Conservation (phyloP, 2,797 vertebrate species). For the Enteromius trimaculatus region DNA sequence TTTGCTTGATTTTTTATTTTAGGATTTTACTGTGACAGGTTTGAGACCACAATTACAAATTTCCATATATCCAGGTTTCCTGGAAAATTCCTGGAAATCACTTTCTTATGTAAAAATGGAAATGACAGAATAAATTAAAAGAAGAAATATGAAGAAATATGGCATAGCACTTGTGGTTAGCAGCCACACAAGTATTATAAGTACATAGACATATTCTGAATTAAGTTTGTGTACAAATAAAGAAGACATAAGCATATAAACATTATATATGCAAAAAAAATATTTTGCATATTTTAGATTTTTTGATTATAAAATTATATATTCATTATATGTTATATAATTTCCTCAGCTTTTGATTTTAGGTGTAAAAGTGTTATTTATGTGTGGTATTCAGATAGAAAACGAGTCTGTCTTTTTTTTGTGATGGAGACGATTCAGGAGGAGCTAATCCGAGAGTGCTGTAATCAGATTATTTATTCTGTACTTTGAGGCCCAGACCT, state of each 20-base stretch:
- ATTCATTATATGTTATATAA: no score
- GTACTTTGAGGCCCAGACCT: conserved; percentile 35
- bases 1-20: background rate
- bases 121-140: background rate
- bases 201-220: background rate
- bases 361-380: background rate
- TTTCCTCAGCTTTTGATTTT: background rate
- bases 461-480: conserved; percentile 60
- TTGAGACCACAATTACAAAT: background rate
- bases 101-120: background rate
- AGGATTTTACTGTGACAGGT: background rate
- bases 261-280: background rate
- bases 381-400: background rate
- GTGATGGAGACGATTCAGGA: conserved; percentile 16
- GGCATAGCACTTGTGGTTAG: background rate
- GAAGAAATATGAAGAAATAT: background rate
- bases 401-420: background rate
- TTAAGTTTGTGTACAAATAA: background rate
- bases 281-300: background rate
- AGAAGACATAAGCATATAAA: background rate
- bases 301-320: no score
- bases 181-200: background rate
- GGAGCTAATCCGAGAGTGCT: conserved; percentile 47
- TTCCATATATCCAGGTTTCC: background rate
- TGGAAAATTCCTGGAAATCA: background rate